These are phyloP conservation scores for Ormia ochracea DNA, from an alignment of 2,888 invertebrate genomes.

Conservation along the genomic window DNA sequence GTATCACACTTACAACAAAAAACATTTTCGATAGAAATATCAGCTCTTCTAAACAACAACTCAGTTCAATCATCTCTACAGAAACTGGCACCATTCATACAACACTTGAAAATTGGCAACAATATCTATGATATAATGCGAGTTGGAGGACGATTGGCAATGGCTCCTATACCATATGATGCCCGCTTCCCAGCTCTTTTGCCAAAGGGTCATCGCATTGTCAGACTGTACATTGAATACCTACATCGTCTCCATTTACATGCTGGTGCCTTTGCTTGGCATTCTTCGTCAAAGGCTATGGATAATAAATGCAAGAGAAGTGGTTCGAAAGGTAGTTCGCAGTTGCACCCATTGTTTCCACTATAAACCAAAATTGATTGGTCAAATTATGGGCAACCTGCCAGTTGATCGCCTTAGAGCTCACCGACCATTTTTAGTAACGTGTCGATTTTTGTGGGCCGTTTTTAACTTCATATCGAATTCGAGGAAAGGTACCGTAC, in stretches of 20 bases:
- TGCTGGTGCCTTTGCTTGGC: too few species aligned
- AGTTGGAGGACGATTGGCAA: not conserved
- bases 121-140: not conserved
- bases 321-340: not conserved
- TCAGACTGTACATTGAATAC: too few species aligned
- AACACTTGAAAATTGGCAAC: not conserved
- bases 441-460: not conserved
- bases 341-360: not conserved
- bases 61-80: not conserved
- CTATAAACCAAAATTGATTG: not conserved
- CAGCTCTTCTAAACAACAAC: not conserved
- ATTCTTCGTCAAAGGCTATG: too few species aligned
- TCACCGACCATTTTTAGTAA: not conserved
- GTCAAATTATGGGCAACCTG: not conserved
- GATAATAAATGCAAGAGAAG: not conserved
- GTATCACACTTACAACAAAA: not conserved
- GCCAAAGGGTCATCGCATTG: too few species aligned
- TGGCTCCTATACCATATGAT: too few species aligned
- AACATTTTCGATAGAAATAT: not conserved
- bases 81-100: constrained; percentile 3
- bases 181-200: too few species aligned
- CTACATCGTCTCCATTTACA: too few species aligned
- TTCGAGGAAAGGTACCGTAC: not conserved
- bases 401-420: not conserved
- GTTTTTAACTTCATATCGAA: not conserved